Base-by-base conservation (phyloP, 2,888 invertebrate species). In the Cantharis nigra region DNA sequence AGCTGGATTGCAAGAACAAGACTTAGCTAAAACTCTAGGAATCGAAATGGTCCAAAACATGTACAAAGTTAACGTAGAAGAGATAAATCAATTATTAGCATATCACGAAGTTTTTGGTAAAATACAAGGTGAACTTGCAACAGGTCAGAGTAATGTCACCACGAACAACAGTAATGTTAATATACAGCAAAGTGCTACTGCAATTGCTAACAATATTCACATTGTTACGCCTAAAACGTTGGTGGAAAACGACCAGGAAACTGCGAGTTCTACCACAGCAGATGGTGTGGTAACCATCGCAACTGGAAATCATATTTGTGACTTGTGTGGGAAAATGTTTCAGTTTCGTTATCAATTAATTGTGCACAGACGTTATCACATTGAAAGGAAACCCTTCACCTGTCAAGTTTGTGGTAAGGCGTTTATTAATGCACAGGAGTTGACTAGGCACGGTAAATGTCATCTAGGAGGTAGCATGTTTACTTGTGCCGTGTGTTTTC, bases 331-430 rank as follows among this genome's bases (percentile, higher is more conserved):
- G 72, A 96, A 96, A 89, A 94, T 95, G 89, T 96, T 96, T 89
- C 95, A 95, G 85, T 96, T 94, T 88, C 93, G 96, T 76, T 96
- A 96, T 89, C 96, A 96, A 87, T 91, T 96, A 77, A 96, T 96
- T 84, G 96, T 96, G 64, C 96, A 96, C 89, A 91, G 95, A 85
- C 92, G 96, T 83, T 96, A 96, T 88, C 96, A 96, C 85, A 95
- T 94, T 64, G 96, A 96, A 88, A 91, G 94, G 82, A 96, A 96
- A 87, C 96, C 96, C 65, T 96, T 95, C 85, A 94, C 95, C 78
- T 92, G 92, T 83, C 87, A 91, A 93, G 95, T 96, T 63, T 96
- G 96, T 86, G 96, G 96, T 28, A 94, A 95, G 84, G 95, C 95
- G 20, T 96, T 96, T 86, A 92, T 93, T 74, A 94, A 94, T 87